Base-by-base conservation (phyloP, 2,113 vertebrate species). In the Noturus placidus region DNA sequence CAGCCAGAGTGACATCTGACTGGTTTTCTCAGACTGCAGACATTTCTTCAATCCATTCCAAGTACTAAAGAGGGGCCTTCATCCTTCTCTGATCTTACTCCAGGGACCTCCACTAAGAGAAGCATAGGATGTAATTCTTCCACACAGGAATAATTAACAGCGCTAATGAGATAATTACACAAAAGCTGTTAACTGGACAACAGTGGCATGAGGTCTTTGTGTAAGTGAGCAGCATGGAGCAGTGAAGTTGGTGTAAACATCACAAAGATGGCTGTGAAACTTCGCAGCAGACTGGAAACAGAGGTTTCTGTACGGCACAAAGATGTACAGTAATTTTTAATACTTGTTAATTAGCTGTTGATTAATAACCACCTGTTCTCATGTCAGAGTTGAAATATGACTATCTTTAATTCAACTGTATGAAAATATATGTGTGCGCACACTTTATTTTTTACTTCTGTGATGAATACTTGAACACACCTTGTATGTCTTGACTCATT, bases 181-280 rank as follows among this genome's bases (percentile, higher is more conserved):
- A 57, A 81, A 57, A 59, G 54, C 54, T 25, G 79, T 59, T 81
- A 81, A 57, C 54, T 81, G 79, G 52, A 81, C 54, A 38, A 81
- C 59, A 81, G 79, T 38, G 54, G 38, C 30, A 81, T 0, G 10
- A 81, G 54, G 79, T 25, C 56, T 81, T 84, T 22, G 50, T 84
- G 30, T 35, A 35, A 59, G 5, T 70, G 82, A 69, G 50, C 50
- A 72, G 83, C 78, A 80, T 35, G 54, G 30, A 80, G 78, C 52
- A 35, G 78, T 80, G 17, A 80, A 80, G 54, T 17, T 22, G 52
- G 78, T 57, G 27, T 84, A 69, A 84, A 54, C 25, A 20, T 67
- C 38, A 67, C 27, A 83, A 50, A 19, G 61, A 67, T 70, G 63
- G 5, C 8, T 59, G 33, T 42, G 56, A 82, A 82, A 63, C 80